A percentile compares a stretch with the other conserved stretches of the same genome.
Evolutionary conservation across 1,140 invertebrate genomes (phyloP).

Genomic region (Eriocheir sinensis): DNA sequence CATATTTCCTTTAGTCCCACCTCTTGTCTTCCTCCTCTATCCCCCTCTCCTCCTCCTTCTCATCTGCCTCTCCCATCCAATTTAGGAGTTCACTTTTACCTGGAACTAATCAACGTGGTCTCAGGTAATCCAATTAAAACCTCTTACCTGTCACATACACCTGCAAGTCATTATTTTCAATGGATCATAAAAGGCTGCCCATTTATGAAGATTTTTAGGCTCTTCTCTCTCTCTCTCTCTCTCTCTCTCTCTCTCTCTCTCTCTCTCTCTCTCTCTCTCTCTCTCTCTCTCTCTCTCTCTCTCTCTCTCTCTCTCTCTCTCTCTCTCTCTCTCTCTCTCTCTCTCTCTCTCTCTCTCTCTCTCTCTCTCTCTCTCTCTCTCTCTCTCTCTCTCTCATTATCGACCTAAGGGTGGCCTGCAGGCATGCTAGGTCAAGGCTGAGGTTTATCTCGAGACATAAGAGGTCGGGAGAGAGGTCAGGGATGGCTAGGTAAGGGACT

Average conservation of each 20-base stretch:
- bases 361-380: conserved; percentile 40
- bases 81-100: conserved; percentile 16
- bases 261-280: conserved; percentile 27
- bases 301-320: not conserved
- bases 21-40: not conserved
- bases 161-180: not conserved
- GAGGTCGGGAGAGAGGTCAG: too few species aligned
- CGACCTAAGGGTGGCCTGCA: too few species aligned
- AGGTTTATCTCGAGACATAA: too few species aligned
- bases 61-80: not conserved
- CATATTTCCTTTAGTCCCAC: too few species aligned
- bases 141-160: not conserved
- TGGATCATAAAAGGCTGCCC: not conserved
- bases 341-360: conserved; percentile 40
- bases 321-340: conserved; percentile 36
- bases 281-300: not conserved
- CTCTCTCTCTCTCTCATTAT: conserved; percentile 35
- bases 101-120: conserved; percentile 1
- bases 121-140: not conserved
- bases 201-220: not conserved
- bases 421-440: too few species aligned
- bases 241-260: not conserved
- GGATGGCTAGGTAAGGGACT: too few species aligned
- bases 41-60: not conserved
- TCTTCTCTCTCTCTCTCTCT: not conserved